Conservation (phyloP, 2,888 invertebrate species). For the Rhamnusium bicolor region DNA sequence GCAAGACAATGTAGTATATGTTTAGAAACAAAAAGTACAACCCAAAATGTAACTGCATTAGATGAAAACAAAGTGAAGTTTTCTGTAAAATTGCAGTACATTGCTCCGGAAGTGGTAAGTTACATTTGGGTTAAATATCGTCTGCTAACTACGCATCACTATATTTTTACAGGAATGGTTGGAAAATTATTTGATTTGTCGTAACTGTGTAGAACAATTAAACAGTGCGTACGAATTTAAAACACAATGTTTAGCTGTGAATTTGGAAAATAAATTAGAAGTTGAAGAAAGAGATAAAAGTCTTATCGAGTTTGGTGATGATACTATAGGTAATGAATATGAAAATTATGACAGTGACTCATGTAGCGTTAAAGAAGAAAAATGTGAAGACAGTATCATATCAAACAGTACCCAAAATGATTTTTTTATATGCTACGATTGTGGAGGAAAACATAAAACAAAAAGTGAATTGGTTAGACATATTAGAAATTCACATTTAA, state of each 20-base stretch:
- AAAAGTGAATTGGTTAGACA: slow-evolving; percentile 49
- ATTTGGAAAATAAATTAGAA: slow-evolving; percentile 12
- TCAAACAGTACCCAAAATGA: slow-evolving; percentile 13
- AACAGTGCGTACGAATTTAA: slow-evolving; percentile 50
- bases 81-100: slow-evolving; percentile 42
- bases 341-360: slow-evolving; percentile 29
- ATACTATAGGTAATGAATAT: slow-evolving; percentile 32
- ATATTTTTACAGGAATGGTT: slow-evolving; percentile 53
- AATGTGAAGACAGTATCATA: background rate
- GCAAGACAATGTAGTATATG: slow-evolving; percentile 50
- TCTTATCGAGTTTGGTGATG: slow-evolving; percentile 15
- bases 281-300: slow-evolving; percentile 35
- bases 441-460: slow-evolving; percentile 43
- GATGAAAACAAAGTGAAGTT: slow-evolving; percentile 42
- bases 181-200: slow-evolving; percentile 47
- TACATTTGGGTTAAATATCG: background rate
- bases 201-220: slow-evolving; percentile 46
- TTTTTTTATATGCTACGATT: slow-evolving; percentile 50
- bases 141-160: background rate
- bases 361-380: slow-evolving; percentile 25
- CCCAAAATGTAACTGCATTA: slow-evolving; percentile 34
- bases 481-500: slow-evolving; percentile 39
- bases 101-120: slow-evolving; percentile 54
- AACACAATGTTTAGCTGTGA: slow-evolving; percentile 44
- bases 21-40: slow-evolving; percentile 35